Evolutionary conservation across 2,888 invertebrate species (phyloP), one percentile per base, ranked within the genome.

Genomic region (Lasius fuliginosus): DNA sequence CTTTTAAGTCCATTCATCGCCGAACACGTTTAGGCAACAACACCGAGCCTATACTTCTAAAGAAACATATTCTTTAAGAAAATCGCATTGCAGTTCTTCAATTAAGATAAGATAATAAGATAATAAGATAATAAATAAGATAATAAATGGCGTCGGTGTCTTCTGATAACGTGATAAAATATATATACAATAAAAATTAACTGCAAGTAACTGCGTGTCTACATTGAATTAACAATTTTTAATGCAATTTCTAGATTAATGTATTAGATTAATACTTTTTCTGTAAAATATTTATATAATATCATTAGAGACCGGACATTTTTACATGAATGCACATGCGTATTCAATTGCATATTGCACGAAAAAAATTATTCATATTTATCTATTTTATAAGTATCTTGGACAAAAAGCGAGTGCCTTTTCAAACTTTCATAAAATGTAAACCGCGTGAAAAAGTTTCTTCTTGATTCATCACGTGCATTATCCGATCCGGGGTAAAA

Each of bases 1-100:
- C 27, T 69, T 30, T 77, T 27, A 40, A 67, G 18, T 53, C 23
- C 53, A 77, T 77, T 77, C 77, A 77, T 56, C 27, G 40, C 3
- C 40, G 30, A 18, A 27, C 27, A 64, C 27, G 12, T 76, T 49
- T 62, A 23, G 33, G 9, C 12, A n/a, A 56, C 40, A 49, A 56
- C 6, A 27, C 5, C 42, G 49, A 46, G 67, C 27, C 18, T 36
- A 18, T 18, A 15, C 36, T 67, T 53, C 36, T 18, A 18, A 67
- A 18, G 65, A 67, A 65, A 53, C 5, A 33, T 46, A 46, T 12
- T 49, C 11, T 76, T 36, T 74, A 18, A 27, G n/a, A 56, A 23
- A 75, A 49, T 65, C 42, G 33, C 23, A 49, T 65, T 60, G 11
- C 53, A 58, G 15, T 62, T 67, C 30, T 46, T 65, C 30, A 46